Conservation (phyloP, 1,140 invertebrate species). For the Aleiodes sp. region DNA sequence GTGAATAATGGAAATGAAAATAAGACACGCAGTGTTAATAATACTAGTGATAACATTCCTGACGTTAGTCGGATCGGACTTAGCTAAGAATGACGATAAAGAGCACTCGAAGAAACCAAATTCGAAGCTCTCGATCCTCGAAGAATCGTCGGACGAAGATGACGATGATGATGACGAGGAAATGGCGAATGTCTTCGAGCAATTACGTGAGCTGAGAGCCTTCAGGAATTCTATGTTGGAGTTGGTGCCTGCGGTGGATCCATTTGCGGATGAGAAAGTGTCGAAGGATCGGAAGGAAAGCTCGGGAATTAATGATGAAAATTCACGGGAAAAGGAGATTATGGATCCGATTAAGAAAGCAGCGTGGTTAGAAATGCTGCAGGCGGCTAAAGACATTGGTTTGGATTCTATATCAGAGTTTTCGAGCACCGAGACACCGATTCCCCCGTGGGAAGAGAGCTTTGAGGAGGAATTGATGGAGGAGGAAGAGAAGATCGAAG, state of each 20-base stretch:
- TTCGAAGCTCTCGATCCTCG: slow-evolving; percentile 31
- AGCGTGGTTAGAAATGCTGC: slow-evolving; percentile 19
- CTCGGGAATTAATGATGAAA: slow-evolving; percentile 36
- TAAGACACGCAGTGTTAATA: slow-evolving; percentile 32
- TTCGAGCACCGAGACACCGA: not conserved
- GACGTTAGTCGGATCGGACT: slow-evolving; percentile 40
- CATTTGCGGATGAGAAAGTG: slow-evolving; percentile 45
- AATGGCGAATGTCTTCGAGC: slow-evolving; percentile 40
- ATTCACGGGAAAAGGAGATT: slow-evolving; percentile 39
- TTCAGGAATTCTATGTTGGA: slow-evolving; percentile 53
- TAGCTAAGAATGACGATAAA: slow-evolving; percentile 36
- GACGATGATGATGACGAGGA: slow-evolving; percentile 32
- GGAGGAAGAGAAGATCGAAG: slow-evolving; percentile 58
- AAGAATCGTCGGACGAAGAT: slow-evolving; percentile 49
- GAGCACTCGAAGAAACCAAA: slow-evolving; percentile 34
- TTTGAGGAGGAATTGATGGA: slow-evolving; percentile 58
- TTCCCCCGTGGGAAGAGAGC: slow-evolving; percentile 40
- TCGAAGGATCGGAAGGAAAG: slow-evolving; percentile 41
- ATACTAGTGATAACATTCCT: slow-evolving; percentile 41
- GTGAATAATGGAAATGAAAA: slow-evolving; percentile 43
- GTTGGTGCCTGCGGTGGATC: slow-evolving; percentile 44
- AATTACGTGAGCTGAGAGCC: slow-evolving; percentile 49
- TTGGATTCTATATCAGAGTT: slow-evolving; percentile 7
- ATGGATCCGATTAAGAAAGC: not conserved
- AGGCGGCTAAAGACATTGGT: slow-evolving; percentile 20